Evolutionary conservation across 2,888 invertebrate species (phyloP).

Genomic region (Imbricaverruca yamaguchii): DNA sequence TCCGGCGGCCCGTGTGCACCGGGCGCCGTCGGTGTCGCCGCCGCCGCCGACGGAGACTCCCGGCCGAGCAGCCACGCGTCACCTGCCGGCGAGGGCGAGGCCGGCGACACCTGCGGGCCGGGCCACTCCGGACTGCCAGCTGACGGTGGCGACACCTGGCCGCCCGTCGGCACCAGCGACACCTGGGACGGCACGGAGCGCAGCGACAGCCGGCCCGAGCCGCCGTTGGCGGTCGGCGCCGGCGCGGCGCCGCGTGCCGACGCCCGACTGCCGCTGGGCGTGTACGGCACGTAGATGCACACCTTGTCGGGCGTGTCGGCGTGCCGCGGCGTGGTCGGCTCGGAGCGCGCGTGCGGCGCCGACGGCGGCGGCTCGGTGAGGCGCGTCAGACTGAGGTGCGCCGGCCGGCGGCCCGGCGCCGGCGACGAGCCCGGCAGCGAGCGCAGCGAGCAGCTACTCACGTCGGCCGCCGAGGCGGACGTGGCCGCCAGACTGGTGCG

Average conservation of each 20-base stretch:
- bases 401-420: not conserved
- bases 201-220: not conserved
- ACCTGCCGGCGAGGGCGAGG: not conserved
- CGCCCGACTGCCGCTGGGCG: not conserved
- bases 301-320: slow-evolving; percentile 7
- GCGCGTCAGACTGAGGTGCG: not conserved
- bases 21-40: too few species aligned
- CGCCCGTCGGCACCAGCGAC: not conserved
- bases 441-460: slow-evolving; percentile 7
- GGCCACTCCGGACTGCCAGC: not conserved
- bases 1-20: too few species aligned
- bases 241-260: not conserved
- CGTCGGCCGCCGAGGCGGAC: slow-evolving; percentile 6
- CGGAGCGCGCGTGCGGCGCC: not conserved
- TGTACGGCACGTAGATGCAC: slow-evolving; percentile 19
- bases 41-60: too few species aligned
- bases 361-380: not conserved
- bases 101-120: not conserved
- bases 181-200: not conserved
- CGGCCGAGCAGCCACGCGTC: not conserved
- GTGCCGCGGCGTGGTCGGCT: slow-evolving; percentile 20
- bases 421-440: not conserved
- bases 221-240: not conserved
- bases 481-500: slow-evolving; percentile 11
- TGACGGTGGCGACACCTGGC: not conserved